phyloP scores from a whole-genome alignment of 1,140 invertebrate genomes.

The Lepidurus packardi region DNA sequence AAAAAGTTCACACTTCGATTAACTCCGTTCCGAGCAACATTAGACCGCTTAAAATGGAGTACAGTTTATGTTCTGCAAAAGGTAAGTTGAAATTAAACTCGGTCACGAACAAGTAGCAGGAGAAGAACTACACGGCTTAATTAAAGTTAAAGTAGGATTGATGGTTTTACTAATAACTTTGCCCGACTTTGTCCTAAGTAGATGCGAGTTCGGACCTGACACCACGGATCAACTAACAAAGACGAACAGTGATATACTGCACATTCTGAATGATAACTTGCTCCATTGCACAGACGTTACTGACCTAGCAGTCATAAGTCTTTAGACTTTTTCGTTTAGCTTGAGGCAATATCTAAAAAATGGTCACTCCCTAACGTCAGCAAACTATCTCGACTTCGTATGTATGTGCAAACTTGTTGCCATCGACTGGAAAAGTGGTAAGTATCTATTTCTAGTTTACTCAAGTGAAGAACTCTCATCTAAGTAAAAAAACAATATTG shows the following conservation, averaged over 20 bases:
- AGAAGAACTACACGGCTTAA: too few relatives aligned
- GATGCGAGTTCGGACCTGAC: neutral
- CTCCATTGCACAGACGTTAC: neutral
- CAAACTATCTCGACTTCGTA: neutral
- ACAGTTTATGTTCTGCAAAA: too few relatives aligned
- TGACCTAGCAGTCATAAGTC: neutral
- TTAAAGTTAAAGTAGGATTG: too few relatives aligned
- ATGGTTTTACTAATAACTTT: too few relatives aligned
- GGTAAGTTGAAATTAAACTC: too few relatives aligned
- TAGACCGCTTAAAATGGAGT: too few relatives aligned
- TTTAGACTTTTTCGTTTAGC: neutral
- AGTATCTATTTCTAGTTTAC: neutral
- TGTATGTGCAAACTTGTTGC: neutral
- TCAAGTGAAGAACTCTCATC: neutral
- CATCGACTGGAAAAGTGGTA: neutral
- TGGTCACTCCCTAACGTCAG: neutral
- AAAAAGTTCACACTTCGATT: too few relatives aligned
- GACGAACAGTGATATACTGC: neutral
- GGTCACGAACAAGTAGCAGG: too few relatives aligned
- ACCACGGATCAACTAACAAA: neutral
- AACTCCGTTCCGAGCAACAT: too few relatives aligned
- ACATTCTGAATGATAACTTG: neutral
- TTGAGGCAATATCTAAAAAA: neutral
- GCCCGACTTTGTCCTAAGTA: too few relatives aligned
- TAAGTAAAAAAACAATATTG: too few relatives aligned